Conservation (phyloP, 2,888 invertebrate species). For the Polyommatus icarus region DNA sequence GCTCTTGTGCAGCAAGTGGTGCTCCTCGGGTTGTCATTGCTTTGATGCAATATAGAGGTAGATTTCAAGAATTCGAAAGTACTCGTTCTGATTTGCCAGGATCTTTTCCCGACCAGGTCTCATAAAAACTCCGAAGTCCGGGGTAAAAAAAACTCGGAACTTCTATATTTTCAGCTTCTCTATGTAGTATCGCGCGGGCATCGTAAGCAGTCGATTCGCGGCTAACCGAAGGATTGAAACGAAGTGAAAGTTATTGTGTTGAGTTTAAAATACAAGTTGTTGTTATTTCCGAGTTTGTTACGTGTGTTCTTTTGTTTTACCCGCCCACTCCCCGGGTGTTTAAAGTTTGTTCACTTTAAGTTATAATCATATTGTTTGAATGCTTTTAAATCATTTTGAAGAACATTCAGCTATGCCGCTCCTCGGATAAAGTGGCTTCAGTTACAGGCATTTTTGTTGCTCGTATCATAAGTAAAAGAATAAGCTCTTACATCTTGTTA, state of each 20-base stretch:
- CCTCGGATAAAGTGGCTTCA: background rate
- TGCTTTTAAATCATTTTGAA: slow-evolving; percentile 8
- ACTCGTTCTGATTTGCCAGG: no score
- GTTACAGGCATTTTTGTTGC: background rate
- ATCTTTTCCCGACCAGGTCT: no score
- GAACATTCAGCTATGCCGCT: slow-evolving; percentile 2
- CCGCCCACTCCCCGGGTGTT: slow-evolving; percentile 1
- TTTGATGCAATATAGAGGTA: no score
- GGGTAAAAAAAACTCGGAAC: background rate
- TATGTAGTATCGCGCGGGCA: background rate
- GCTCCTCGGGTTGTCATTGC: no score
- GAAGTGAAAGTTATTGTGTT: slow-evolving; percentile 45
- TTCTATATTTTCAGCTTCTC: slow-evolving; percentile 23
- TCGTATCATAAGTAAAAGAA: background rate
- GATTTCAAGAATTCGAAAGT: no score
- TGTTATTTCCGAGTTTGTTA: slow-evolving; percentile 33
- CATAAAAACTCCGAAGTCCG: no score
- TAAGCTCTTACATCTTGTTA: background rate
- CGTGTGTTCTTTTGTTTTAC: slow-evolving; percentile 29
- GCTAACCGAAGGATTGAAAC: slow-evolving; percentile 39
- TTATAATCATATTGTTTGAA: background rate
- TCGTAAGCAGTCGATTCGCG: slow-evolving; percentile 37
- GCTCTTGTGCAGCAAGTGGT: no score
- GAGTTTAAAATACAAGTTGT: slow-evolving; percentile 38
- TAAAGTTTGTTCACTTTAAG: slow-evolving; percentile 21